A percentile compares a stretch with the other conserved stretches of the same genome.
Evolutionary conservation across 2,888 invertebrate species (phyloP).

Genomic region (Cyrtodaria siliqua): DNA sequence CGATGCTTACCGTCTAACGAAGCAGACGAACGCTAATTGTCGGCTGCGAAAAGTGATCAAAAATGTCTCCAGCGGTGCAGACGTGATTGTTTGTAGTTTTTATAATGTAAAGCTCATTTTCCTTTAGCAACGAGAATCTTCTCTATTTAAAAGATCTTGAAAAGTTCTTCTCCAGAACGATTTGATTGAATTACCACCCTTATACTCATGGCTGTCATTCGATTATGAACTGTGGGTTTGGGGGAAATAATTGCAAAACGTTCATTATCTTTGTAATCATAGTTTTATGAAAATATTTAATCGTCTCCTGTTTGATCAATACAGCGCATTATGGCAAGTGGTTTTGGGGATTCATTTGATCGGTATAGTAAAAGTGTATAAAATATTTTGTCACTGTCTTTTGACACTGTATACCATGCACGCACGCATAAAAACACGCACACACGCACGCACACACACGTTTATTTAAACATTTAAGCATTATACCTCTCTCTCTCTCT

Average conservation of each 20-base stretch:
- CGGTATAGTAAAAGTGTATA: too few species aligned
- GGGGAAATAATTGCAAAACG: conserved; percentile 42
- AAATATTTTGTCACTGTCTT: too few species aligned
- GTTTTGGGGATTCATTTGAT: background rate
- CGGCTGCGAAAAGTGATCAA: conserved; percentile 53
- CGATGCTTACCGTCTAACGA: conserved; percentile 60
- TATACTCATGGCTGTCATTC: conserved; percentile 45
- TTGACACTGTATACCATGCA: too few species aligned
- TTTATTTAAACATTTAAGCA: too few species aligned
- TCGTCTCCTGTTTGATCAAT: conserved; percentile 29
- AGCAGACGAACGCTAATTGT: conserved; percentile 57
- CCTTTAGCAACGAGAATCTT: conserved; percentile 50
- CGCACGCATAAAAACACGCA: too few species aligned
- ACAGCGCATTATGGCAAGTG: background rate
- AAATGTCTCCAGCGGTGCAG: conserved; percentile 55
- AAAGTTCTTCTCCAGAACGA: conserved; percentile 37
- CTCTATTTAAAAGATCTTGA: conserved; percentile 53
- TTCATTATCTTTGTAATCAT: conserved; percentile 50
- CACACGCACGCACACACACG: too few species aligned
- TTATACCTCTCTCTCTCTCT: too few species aligned
- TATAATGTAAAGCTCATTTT: conserved; percentile 61
- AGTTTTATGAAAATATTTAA: conserved; percentile 40
- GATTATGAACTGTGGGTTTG: conserved; percentile 45
- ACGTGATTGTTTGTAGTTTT: conserved; percentile 58
- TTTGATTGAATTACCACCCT: conserved; percentile 57